A percentile compares a stretch with the other conserved stretches of the same genome.
These are phyloP conservation scores for Stenodera caucasica DNA, from an alignment of 2,888 invertebrate genomes.

Conservation along the genomic window DNA sequence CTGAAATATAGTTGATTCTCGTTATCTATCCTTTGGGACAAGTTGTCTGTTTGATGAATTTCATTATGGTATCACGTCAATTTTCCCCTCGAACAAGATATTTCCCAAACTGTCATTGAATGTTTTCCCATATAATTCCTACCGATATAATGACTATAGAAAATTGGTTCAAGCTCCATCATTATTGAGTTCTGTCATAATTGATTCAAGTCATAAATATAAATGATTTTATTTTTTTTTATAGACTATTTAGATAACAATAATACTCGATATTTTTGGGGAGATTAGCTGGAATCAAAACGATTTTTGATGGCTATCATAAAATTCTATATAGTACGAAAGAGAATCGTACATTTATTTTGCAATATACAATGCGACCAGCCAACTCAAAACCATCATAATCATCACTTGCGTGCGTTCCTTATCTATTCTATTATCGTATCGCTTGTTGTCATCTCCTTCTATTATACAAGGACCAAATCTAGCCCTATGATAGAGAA, in stretches of 20 bases:
- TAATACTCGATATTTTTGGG: too few relatives aligned
- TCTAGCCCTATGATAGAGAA: conserved; percentile 13
- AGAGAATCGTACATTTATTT: conserved; percentile 39
- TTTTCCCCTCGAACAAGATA: neutral
- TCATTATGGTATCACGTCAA: neutral
- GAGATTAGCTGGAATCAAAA: conserved; percentile 10
- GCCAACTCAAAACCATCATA: conserved; percentile 34
- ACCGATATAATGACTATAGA: neutral
- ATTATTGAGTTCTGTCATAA: neutral
- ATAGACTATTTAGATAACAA: too few relatives aligned
- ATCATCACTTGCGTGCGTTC: conserved; percentile 35
- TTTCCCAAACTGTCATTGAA: neutral
- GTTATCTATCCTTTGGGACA: conserved; percentile 1
- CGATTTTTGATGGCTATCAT: conserved; percentile 36
- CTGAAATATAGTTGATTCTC: neutral
- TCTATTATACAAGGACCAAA: conserved; percentile 31
- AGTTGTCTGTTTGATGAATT: conserved; percentile 2
- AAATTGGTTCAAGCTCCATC: neutral
- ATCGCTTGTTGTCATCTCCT: conserved; percentile 30
- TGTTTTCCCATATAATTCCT: neutral
- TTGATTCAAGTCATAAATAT: too few relatives aligned
- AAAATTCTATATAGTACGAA: conserved; percentile 26
- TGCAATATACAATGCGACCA: conserved; percentile 41
- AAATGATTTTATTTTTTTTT: too few relatives aligned
- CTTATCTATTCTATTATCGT: conserved; percentile 33